Evolutionary conservation across 2,888 invertebrate genomes (phyloP).

Genomic region (Platycheirus rosarum): DNA sequence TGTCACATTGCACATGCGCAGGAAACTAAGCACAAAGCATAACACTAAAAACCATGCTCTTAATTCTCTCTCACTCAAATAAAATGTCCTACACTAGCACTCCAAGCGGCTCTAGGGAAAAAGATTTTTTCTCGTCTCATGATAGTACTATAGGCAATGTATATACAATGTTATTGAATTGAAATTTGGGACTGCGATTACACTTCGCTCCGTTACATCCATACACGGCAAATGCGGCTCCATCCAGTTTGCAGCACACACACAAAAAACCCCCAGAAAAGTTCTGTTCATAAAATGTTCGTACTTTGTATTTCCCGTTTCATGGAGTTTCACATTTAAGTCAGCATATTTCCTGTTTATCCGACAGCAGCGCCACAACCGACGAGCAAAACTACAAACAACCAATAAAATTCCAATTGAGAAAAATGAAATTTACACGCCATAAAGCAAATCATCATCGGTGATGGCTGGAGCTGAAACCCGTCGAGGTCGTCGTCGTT

Average conservation of each 20-base stretch:
- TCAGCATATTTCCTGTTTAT: constrained; percentile 72
- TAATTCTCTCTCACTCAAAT: no score
- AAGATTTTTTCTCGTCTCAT: no score
- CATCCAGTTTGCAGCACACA: background rate
- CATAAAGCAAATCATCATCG: constrained; percentile 72
- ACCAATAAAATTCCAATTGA: constrained; percentile 72
- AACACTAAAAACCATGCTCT: no score
- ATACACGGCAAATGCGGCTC: background rate
- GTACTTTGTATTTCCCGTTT: constrained; percentile 65
- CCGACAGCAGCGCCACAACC: constrained; percentile 32
- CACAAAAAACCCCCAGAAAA: constrained; percentile 10
- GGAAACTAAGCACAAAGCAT: no score
- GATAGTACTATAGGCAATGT: no score
- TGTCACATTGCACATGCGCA: no score
- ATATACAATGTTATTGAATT: no score
- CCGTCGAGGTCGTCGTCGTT: background rate
- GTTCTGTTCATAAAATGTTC: constrained; percentile 57
- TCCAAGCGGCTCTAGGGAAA: no score
- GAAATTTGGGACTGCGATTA: constrained; percentile 32
- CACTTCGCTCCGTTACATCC: constrained; percentile 26
- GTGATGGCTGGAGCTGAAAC: constrained; percentile 46
- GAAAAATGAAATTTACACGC: constrained; percentile 74
- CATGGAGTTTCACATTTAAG: constrained; percentile 69
- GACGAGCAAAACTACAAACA: constrained; percentile 64
- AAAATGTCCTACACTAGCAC: no score